Conservation (phyloP, 2,888 invertebrate species). For the Agrilus mali region DNA sequence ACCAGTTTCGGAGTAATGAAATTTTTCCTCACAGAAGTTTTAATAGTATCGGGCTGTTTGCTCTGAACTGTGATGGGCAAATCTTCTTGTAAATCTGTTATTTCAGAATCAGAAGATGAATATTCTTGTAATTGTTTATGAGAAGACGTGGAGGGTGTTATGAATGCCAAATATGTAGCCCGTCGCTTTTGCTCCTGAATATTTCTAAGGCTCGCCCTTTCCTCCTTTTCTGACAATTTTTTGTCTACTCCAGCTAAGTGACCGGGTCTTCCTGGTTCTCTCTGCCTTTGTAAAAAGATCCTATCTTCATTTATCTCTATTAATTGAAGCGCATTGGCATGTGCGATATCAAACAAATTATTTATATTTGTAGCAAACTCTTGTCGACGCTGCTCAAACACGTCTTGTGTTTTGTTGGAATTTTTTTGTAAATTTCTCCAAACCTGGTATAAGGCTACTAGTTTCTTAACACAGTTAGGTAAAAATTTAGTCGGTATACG, state of each 20-base stretch:
- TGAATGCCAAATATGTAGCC: background rate
- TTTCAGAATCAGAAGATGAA: conserved; percentile 8
- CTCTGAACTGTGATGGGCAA: conserved; percentile 5
- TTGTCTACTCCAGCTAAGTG: conserved; percentile 18
- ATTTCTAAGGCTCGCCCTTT: conserved; percentile 11
- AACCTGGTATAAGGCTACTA: no score
- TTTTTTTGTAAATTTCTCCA: no score
- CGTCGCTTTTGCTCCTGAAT: background rate
- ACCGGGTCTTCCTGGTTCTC: conserved; percentile 18
- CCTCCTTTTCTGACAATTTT: conserved; percentile 18
- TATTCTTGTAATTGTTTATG: background rate
- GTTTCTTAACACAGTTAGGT: no score
- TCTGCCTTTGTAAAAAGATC: conserved; percentile 17
- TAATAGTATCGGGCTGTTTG: conserved; percentile 4
- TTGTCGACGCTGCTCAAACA: no score
- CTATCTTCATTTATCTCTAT: conserved; percentile 20
- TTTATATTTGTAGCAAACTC: no score
- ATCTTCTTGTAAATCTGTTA: conserved; percentile 5
- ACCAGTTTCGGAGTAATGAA: conserved; percentile 15
- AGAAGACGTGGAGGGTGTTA: no score
- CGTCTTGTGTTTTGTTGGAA: no score
- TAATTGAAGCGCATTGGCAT: conserved; percentile 10
- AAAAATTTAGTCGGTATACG: no score
- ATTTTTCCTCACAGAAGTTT: conserved; percentile 11
- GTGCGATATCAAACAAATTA: conserved; percentile 14